Evolutionary conservation across 2,888 invertebrate species (phyloP), one percentile per base, ranked within the genome.

Genomic region (Ecliptopera silaceata): DNA sequence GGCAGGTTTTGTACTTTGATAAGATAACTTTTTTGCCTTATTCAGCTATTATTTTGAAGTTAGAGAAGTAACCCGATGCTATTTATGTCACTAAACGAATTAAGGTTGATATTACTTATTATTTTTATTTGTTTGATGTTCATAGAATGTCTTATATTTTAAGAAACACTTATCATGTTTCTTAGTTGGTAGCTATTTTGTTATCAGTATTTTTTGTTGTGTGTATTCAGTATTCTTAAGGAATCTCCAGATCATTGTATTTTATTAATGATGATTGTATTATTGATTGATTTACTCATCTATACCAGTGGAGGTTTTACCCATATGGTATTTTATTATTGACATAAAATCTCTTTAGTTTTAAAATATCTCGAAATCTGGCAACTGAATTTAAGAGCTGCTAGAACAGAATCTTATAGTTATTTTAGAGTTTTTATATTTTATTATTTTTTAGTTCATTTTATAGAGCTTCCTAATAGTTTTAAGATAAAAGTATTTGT

Each of bases 11-110:
- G 42, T 89, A 89, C 62, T 90, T 92, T 62, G 83, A 91, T 63
- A 72, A 83, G 50, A 80, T 91, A 41, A 87, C 86, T 11, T 90
- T 91, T 73, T 73, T 79, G 20, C 86, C 89, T 4, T 79, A 88
- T 74, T 88, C 90, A 36, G 91, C 88, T 44, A 74, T 89, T 4
- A 74, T 91, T 61, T 74, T 91, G 44, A 91, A 88, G 64, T 71
- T 91, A 61, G 90, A 91, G 68, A 91, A 90, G 66, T 90, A 79
- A 64, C 17, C 29, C 1, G 15, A 17, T 26, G 26, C 26, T 13
- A 13, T 34, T 12, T 34, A 6, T 6, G 20, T 22, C 48, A 43
- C 42, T 20, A 41, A 29, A 12, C 15, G 15, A 22, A 34, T 41
- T 20, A 3, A n/a, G 4, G 20, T 15, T 11, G 0, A 32, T 48